These are phyloP conservation scores for Tachycineta bicolor DNA, from an alignment of 2,113 vertebrate genomes.

Conservation along the genomic window DNA sequence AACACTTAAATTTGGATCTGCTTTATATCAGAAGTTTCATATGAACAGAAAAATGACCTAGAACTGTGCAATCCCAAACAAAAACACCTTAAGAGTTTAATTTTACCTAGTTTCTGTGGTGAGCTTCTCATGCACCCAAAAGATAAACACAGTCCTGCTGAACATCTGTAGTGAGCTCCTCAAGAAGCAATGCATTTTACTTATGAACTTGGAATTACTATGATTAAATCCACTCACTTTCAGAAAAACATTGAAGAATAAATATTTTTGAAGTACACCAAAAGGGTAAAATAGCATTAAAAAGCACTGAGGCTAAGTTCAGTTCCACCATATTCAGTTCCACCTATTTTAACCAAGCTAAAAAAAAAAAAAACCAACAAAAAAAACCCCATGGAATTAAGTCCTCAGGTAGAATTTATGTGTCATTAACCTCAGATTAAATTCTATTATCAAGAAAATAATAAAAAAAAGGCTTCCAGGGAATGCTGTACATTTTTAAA, in stretches of 20 bases:
- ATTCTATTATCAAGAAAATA: slow-evolving; percentile 63
- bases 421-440: slow-evolving; percentile 53
- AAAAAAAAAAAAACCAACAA: background rate
- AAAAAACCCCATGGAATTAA: slow-evolving; percentile 50
- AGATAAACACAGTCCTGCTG: background rate
- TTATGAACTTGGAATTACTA: background rate
- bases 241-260: background rate
- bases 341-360: background rate
- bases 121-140: background rate
- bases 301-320: background rate
- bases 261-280: background rate
- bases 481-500: slow-evolving; percentile 30
- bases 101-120: background rate
- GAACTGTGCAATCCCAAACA: background rate
- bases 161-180: background rate
- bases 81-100: background rate
- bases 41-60: background rate
- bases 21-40: background rate
- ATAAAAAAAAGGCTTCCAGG: background rate
- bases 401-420: slow-evolving; percentile 59
- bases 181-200: background rate
- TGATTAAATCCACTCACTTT: background rate
- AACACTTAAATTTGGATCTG: background rate
- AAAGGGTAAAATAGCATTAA: slow-evolving; percentile 29
- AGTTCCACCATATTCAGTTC: background rate